Evolutionary conservation across 1,140 invertebrate genomes (phyloP), one percentile per base, ranked within the genome.

Genomic region (Linepithema humile): DNA sequence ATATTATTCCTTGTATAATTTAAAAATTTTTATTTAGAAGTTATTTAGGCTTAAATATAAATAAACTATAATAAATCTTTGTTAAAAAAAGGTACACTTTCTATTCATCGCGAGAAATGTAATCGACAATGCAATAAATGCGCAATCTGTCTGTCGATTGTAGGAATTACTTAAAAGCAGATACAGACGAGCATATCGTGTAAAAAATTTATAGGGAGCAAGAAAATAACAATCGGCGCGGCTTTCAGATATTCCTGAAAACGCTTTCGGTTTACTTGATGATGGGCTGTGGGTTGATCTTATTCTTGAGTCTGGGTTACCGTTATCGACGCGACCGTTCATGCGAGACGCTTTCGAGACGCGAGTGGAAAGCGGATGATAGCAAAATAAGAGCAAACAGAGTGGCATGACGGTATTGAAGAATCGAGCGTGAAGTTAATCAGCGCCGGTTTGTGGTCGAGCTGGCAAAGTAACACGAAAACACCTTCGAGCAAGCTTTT

Each of bases 391-490:
- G 48, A 78, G 45, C 32, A 67, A 67, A 53, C 0, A 59, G 17
- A 60, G 23, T 4, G 64, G 23, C 67, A 43, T n/a, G 73, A 7
- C 35, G 35, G 10, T 67, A 53, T 67, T 53, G 23, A 78, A 77
- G 55, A 75, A 75, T 75, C 29, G 73, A 20, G 40, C 29, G 29
- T 50, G 32, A 62, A 75, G 55, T 74, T 74, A 77, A 64, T 77
- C 59, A 77, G 32, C 43, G 32, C 20, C 23, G 50, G 45, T 45
- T 6, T 48, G 40, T 40, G 15, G 17, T 29, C 38, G 17, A 73
- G 48, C 32, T 53, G 48, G 20, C 23, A 38, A 59, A 59, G 59
- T 59, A 74, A 17, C 53, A n/a, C 15, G 9, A 48, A 77, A 77
- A 65, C 6, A 35, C 15, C 17, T 48, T 7, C 15, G 23, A 40